Conservation (phyloP, 2,888 invertebrate species). For the Tipula unca region DNA sequence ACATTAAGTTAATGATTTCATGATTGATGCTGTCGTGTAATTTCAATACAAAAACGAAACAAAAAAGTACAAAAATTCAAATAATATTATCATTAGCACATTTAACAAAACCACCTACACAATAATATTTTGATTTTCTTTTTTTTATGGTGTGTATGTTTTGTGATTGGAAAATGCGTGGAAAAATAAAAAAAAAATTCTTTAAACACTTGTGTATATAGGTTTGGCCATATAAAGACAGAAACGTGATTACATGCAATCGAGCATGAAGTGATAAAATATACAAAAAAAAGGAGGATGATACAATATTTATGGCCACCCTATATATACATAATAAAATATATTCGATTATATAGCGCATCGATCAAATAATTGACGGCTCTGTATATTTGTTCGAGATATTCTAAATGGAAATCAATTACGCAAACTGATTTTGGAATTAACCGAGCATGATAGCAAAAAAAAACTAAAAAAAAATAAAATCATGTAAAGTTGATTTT, state of each 20-base stretch:
- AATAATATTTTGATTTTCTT: not conserved
- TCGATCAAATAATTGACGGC: not conserved
- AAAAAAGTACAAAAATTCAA: not conserved
- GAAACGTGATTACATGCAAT: not conserved
- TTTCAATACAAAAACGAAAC: too few relatives aligned
- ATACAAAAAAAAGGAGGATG: not conserved
- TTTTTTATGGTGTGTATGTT: not conserved
- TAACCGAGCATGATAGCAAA: not conserved
- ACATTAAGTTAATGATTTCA: not conserved
- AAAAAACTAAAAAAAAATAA: too few relatives aligned
- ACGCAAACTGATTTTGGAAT: not conserved
- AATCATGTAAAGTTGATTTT: too few relatives aligned
- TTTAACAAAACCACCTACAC: not conserved
- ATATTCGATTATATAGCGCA: not conserved
- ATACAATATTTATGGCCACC: not conserved
- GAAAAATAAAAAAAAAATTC: too few relatives aligned
- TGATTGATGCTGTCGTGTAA: not conserved
- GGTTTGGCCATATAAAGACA: not conserved
- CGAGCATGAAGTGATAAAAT: not conserved
- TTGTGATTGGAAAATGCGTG: not conserved
- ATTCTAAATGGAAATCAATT: not conserved
- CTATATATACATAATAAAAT: too few relatives aligned
- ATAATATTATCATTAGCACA: not conserved
- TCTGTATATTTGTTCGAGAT: not conserved
- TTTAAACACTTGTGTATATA: too few relatives aligned